phyloP scores from a whole-genome alignment of 2,113 vertebrate species.

The Sphyrna mokarran region DNA sequence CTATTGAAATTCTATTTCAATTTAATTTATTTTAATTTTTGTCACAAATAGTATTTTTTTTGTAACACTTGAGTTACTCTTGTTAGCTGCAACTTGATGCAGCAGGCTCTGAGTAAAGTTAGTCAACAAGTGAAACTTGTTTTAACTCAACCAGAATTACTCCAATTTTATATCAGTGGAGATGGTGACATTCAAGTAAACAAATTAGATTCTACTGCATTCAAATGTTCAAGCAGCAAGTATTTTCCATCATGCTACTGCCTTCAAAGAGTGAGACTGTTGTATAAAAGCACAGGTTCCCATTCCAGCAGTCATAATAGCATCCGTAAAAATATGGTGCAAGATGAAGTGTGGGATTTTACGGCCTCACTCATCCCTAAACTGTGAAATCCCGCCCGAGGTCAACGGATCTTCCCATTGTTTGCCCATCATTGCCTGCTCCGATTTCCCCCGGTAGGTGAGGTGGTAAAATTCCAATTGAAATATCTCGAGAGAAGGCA shows the following conservation, averaged over 20 bases:
- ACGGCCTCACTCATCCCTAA: too few relatives aligned
- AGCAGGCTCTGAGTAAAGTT: background rate
- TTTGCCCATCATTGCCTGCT: too few relatives aligned
- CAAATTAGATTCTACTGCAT: background rate
- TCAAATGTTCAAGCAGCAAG: background rate
- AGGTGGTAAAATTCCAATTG: too few relatives aligned
- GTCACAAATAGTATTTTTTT: background rate
- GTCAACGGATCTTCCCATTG: too few relatives aligned
- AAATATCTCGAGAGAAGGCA: background rate
- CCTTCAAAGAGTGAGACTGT: background rate
- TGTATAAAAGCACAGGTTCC: background rate
- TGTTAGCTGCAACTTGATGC: background rate
- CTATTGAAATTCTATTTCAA: background rate
- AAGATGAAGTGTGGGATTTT: background rate
- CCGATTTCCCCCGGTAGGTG: too few relatives aligned
- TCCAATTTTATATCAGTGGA: background rate
- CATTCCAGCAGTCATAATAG: background rate
- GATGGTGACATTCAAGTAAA: background rate
- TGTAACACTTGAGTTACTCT: background rate
- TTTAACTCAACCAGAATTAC: background rate
- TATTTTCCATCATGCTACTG: background rate
- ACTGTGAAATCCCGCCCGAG: too few relatives aligned
- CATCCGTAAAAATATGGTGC: background rate
- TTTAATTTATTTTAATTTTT: too few relatives aligned
- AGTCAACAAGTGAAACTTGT: background rate